Percentiles rank a stretch among this genome's conserved stretches.
Conservation (phyloP, 2,888 invertebrate genomes). For the Caenorhabditis sp. region DNA sequence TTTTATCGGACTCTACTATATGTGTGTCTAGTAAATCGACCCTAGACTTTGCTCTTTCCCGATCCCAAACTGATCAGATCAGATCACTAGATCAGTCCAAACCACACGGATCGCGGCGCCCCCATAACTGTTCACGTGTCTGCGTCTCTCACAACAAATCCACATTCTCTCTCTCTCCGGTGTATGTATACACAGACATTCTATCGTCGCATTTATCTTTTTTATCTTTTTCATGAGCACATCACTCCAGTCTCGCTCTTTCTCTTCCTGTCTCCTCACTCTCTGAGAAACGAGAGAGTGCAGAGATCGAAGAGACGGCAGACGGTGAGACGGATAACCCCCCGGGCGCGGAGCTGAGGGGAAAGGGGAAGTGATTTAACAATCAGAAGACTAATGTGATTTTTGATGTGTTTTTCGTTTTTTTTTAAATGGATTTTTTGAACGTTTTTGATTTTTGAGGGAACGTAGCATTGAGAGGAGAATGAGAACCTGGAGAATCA, state of each 20-base stretch:
- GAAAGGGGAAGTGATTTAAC: slow-evolving; percentile 13
- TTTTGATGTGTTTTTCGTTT: slow-evolving; percentile 54
- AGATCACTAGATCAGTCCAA: slow-evolving; percentile 5
- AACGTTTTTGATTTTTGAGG: neutral
- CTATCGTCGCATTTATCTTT: neutral
- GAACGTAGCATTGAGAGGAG: too few relatives aligned
- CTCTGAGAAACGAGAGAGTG: slow-evolving; percentile 11
- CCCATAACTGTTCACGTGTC: neutral
- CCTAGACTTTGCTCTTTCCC: too few relatives aligned
- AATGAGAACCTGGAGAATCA: too few relatives aligned
- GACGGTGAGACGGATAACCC: neutral
- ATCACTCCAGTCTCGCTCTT: neutral
- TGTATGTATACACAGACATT: slow-evolving; percentile 7
- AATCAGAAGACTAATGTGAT: slow-evolving; percentile 37
- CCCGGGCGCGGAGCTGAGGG: neutral
- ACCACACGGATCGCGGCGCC: neutral
- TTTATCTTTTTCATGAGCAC: slow-evolving; percentile 48
- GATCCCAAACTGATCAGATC: too few relatives aligned
- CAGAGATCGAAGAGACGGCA: slow-evolving; percentile 36
- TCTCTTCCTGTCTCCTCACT: too few relatives aligned
- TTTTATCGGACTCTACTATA: too few relatives aligned
- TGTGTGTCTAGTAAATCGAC: too few relatives aligned
- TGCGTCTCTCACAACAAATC: neutral
- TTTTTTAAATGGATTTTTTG: slow-evolving; percentile 20
- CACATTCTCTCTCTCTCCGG: neutral